Conservation (phyloP, 64 coral and sea anemone genomes). For the Porites australiensis region DNA sequence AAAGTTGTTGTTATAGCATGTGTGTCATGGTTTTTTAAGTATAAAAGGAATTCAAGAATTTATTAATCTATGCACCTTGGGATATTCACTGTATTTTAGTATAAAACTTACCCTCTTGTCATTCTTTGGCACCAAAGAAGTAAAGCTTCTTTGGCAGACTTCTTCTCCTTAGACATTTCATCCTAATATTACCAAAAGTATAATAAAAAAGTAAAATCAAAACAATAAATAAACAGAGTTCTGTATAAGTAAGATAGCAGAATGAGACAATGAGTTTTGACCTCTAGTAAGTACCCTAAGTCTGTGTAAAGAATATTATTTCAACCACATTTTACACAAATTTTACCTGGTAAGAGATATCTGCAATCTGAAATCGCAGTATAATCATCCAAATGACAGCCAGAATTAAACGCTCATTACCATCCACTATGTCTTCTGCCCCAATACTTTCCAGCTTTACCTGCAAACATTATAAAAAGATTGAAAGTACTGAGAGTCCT, state of each 20-base stretch:
- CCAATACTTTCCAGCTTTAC: slow-evolving; percentile 96
- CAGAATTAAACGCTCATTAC: slow-evolving; percentile 91
- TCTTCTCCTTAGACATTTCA: slow-evolving; percentile 92
- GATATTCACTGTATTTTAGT: neutral
- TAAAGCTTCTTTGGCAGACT: slow-evolving; percentile 96
- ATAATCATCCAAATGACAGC: slow-evolving; percentile 98
- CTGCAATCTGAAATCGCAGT: slow-evolving; percentile 91
- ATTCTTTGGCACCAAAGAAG: slow-evolving; percentile 99
- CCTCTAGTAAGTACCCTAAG: no score
- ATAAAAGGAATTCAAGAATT: no score
- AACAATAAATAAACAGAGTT: no score
- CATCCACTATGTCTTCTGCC: slow-evolving; percentile 95
- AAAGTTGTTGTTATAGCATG: no score
- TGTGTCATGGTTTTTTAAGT: no score
- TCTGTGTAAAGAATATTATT: neutral
- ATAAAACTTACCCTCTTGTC: slow-evolving; percentile 82
- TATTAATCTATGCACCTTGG: neutral
- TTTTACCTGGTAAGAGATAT: slow-evolving; percentile 91
- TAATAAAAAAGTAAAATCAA: neutral
- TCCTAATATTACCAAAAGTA: slow-evolving; percentile 50
- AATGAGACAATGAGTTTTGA: no score
- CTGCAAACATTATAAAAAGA: slow-evolving; percentile 10
- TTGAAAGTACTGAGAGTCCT: no score
- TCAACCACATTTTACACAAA: neutral
- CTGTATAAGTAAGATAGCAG: no score